Base-by-base conservation (phyloP, 2,113 vertebrate species). In the Sceloporus undulatus region DNA sequence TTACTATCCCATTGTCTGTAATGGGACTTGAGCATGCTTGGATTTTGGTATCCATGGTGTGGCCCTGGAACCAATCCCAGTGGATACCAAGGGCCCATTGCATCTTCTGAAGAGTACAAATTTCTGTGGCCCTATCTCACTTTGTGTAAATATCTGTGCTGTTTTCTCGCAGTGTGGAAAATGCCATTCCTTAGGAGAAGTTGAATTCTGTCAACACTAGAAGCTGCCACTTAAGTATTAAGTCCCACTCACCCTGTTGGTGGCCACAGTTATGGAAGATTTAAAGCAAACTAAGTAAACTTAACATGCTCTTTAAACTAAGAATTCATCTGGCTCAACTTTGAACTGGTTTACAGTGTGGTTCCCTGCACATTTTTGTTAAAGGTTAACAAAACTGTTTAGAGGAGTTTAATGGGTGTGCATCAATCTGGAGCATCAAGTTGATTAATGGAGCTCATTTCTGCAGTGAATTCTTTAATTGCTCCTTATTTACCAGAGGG, bases 361-460 rank as follows among this genome's bases (percentile, higher is more conserved):
- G 90, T 66, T 88, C n/a, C 81, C 66, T 91, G 91, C 89, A 81
- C 91, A 75, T 94, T 93, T 95, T 96, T 95, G 94, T 90, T 95
- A 94, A 94, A 95, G 96, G 93, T 96, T 96, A 97, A 93, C 91
- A 92, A 94, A 96, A 95, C 90, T 95, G 93, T 96, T 97, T 95
- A 94, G 95, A 95, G 92, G 93, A 91, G 86, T 93, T 87, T 94
- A 83, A 92, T 92, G 91, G 78, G 88, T 93, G 92, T 90, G 85
- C 92, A 94, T 95, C 92, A 78, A 16, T 96, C 93, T 91, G 27
- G 71, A 94, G 7, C 71, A 93, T 81, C 77, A 88, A 92, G 77
- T 91, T 96, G 95, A 96, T 95, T 95, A 94, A 96, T 93, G 92
- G 89, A 82, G 88, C 93, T 91, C 82, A 92, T 94, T 96, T 96